A percentile compares a stretch with the other conserved stretches of the same genome.
Evolutionary conservation across 2,113 vertebrate genomes (phyloP).

Genomic region (Patagioenas fasciata): DNA sequence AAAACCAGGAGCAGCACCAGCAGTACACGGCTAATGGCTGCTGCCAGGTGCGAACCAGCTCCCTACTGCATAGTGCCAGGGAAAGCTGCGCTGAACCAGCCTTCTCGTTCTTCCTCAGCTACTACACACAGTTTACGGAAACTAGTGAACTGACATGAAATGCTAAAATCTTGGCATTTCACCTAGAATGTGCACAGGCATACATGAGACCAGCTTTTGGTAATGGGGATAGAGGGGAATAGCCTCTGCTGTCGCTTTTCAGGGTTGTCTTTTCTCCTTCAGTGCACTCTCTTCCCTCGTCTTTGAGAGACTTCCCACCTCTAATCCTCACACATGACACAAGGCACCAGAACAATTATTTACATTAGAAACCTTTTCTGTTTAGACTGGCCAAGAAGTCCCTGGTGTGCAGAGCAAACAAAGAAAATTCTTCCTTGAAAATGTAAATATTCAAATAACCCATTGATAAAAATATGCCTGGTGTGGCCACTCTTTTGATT

Average conservation of each 20-base stretch:
- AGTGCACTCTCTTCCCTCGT: not conserved
- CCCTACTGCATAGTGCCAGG: not conserved
- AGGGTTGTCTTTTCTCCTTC: not conserved
- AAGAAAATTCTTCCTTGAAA: slow-evolving; percentile 17
- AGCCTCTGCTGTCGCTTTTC: not conserved
- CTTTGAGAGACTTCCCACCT: not conserved
- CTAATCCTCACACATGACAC: not conserved
- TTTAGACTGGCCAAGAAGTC: slow-evolving; percentile 39
- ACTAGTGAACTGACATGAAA: not conserved
- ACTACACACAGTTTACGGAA: not conserved
- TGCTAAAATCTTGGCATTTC: rapidly evolving
- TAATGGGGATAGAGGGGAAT: not conserved
- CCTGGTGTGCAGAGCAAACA: not conserved
- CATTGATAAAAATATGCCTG: slow-evolving; percentile 24
- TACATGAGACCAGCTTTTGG: not conserved
- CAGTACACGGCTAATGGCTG: not conserved
- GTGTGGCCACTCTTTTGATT: not conserved
- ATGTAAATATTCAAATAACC: slow-evolving; percentile 40
- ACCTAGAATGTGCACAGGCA: no score
- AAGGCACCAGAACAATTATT: slow-evolving; percentile 32
- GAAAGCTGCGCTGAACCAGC: not conserved
- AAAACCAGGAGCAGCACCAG: not conserved
- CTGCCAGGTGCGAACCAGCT: not conserved
- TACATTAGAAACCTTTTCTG: slow-evolving; percentile 38
- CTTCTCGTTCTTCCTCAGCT: not conserved